phyloP scores from a whole-genome alignment of 2,888 invertebrate genomes.

The Acanthosepion lycidas region DNA sequence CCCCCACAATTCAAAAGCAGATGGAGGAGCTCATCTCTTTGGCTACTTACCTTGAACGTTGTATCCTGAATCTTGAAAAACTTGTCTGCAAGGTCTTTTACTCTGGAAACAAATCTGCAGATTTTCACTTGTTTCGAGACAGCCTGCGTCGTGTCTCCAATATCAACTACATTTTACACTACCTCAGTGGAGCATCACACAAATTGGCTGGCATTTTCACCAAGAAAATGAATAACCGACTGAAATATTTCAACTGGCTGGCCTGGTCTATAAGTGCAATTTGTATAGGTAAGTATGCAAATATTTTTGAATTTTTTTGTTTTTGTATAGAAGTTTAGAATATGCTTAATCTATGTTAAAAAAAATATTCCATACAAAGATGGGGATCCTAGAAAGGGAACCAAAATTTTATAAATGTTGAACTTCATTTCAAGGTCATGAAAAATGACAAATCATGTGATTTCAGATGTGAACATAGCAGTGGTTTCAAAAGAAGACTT shows the following conservation, averaged over 20 bases:
- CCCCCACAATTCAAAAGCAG: background rate
- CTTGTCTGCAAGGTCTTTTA: background rate
- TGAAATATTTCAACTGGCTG: background rate
- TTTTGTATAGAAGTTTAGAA: no score
- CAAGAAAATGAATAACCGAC: background rate
- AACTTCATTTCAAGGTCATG: no score
- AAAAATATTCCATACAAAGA: no score
- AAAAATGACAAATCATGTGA: no score
- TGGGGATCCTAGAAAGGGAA: no score
- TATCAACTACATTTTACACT: conserved; percentile 33
- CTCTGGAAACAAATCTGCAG: background rate
- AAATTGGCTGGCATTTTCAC: background rate
- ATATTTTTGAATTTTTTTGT: background rate
- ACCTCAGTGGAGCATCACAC: background rate
- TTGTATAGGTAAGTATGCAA: background rate
- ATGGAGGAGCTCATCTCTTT: background rate
- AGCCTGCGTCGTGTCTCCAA: background rate
- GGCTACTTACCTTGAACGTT: background rate
- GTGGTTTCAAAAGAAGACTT: no score
- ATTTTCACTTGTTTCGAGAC: background rate
- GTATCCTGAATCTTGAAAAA: background rate
- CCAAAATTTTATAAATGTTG: no score
- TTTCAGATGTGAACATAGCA: no score
- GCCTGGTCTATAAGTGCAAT: background rate
- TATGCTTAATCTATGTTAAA: no score